Evolutionary conservation across 1,140 invertebrate genomes (phyloP).

Genomic region (Nixonia krombeini): DNA sequence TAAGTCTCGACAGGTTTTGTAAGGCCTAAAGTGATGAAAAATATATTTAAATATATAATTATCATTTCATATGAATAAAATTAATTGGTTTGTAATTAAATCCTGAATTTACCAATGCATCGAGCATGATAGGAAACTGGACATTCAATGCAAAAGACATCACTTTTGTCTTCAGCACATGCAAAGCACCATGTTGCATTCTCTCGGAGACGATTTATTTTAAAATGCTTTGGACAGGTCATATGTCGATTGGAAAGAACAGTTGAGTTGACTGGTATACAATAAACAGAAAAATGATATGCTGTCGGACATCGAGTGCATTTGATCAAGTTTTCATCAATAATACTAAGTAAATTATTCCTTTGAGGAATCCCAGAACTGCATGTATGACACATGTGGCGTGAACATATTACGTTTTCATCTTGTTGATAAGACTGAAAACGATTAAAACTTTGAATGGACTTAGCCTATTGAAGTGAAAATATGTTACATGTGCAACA

Average conservation of each 20-base stretch:
- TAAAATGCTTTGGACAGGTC: conserved; percentile 29
- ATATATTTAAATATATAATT: too few relatives aligned
- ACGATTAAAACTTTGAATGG: too few relatives aligned
- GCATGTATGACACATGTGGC: conserved; percentile 43
- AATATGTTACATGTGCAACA: background rate
- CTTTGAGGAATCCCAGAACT: conserved; percentile 4
- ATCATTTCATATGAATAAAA: too few relatives aligned
- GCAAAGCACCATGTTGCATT: conserved; percentile 32
- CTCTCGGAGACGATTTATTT: background rate
- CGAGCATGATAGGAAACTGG: conserved; percentile 24
- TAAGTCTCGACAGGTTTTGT: too few relatives aligned
- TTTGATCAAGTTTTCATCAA: conserved; percentile 18
- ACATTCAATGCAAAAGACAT: conserved; percentile 19
- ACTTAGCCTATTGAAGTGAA: too few relatives aligned
- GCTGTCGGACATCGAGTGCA: conserved; percentile 27
- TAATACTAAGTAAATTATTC: background rate
- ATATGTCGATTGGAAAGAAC: conserved; percentile 18
- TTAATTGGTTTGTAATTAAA: too few relatives aligned
- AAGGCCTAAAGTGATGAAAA: too few relatives aligned
- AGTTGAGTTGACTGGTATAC: conserved; percentile 31
- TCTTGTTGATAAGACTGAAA: conserved; percentile 23
- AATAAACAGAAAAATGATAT: conserved; percentile 25
- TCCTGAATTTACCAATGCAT: conserved; percentile 20
- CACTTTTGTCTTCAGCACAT: conserved; percentile 11
- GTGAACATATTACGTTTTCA: conserved; percentile 17